phyloP scores from a whole-genome alignment of 64 coral and sea anemone genomes.

The Porites lutea region DNA sequence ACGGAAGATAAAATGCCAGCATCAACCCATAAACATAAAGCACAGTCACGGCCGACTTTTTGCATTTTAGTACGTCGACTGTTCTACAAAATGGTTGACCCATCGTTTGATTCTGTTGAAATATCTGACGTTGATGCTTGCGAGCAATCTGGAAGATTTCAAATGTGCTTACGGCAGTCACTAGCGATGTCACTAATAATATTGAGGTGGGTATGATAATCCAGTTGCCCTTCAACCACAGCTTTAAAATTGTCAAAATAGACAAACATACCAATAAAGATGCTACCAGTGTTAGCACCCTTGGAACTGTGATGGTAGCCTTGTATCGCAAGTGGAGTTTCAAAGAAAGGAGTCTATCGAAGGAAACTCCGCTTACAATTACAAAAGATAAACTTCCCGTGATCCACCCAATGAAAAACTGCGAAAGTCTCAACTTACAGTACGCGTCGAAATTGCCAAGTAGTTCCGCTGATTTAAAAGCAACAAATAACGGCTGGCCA shows the following conservation, averaged over 20 bases:
- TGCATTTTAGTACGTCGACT: constrained; percentile 19
- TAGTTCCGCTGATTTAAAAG: constrained; percentile 17
- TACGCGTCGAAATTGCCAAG: not conserved
- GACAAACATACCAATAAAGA: not conserved
- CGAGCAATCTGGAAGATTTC: constrained; percentile 23
- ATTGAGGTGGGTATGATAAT: not conserved
- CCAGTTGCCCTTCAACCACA: not conserved
- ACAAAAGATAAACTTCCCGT: constrained; percentile 12
- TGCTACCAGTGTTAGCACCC: not conserved
- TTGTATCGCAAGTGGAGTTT: constrained; percentile 52
- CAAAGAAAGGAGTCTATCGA: constrained; percentile 41
- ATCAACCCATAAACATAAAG: no score
- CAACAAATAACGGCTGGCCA: constrained; percentile 1
- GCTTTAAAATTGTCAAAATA: not conserved
- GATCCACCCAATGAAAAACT: not conserved
- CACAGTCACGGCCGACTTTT: not conserved
- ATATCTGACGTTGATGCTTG: constrained; percentile 46
- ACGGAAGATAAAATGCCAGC: no score
- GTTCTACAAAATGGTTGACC: not conserved
- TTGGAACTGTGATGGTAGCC: not conserved
- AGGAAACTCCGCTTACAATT: constrained; percentile 13
- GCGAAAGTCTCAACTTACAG: not conserved
- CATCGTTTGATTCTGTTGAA: not conserved
- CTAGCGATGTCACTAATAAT: not conserved
- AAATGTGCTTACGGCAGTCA: not conserved